phyloP scores from a whole-genome alignment of 2,888 invertebrate genomes.

The Pristionchus exspectatus region DNA sequence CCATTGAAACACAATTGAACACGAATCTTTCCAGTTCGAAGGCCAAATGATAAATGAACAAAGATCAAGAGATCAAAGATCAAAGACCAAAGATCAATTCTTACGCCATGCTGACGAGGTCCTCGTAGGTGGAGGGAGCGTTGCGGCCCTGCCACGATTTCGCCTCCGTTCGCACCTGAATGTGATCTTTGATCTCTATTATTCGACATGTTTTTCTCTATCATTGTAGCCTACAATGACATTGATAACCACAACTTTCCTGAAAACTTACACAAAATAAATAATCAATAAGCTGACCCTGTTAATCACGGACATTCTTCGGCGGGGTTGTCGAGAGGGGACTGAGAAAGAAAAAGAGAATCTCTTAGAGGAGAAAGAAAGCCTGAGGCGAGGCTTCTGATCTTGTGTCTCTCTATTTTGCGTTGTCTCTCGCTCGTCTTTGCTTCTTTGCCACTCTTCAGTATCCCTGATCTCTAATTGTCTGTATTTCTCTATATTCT shows the following conservation, averaged over 20 bases:
- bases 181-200: conserved; percentile 6
- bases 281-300: conserved; percentile 34
- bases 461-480: neutral
- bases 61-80: neutral
- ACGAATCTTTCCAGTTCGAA: too few species aligned
- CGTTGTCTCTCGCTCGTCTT: neutral
- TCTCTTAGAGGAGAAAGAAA: conserved; percentile 16
- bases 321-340: neutral
- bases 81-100: conserved; percentile 52
- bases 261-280: neutral
- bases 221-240: neutral
- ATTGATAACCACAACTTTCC: neutral
- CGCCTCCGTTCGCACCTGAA: conserved; percentile 35
- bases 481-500: too few species aligned
- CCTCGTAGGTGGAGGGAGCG: conserved; percentile 62
- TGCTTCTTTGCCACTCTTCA: neutral
- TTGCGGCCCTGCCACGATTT: conserved; percentile 21
- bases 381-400: neutral
- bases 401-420: neutral
- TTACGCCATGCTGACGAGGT: conserved; percentile 66
- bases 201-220: neutral
- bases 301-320: conserved; percentile 37
- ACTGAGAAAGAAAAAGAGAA: neutral
- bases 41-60: too few species aligned
- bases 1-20: too few species aligned